Conservation (phyloP, 2,797 vertebrate genomes). For the Diceros bicornis region DNA sequence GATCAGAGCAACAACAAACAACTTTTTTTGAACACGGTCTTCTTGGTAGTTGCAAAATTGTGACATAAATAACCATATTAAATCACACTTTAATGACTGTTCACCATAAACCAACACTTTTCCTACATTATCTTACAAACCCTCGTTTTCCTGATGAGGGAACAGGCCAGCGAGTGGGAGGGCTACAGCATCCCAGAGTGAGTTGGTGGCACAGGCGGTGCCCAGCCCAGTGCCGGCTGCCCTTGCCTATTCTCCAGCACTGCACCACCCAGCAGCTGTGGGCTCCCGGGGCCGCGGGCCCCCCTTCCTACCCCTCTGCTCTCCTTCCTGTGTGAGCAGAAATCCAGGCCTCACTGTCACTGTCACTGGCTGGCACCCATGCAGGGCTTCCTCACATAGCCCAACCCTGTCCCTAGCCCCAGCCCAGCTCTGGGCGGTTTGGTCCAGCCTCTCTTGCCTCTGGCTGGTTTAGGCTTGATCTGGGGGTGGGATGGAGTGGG, state of each 20-base stretch:
- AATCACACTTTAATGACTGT: not conserved
- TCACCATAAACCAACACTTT: not conserved
- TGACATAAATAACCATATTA: not conserved
- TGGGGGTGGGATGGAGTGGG: not conserved
- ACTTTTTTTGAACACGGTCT: not conserved
- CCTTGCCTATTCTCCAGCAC: not conserved
- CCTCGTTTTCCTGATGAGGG: not conserved
- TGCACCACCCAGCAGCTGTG: no score
- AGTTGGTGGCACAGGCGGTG: not conserved
- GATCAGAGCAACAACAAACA: not conserved
- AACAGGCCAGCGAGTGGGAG: not conserved
- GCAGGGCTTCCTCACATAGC: not conserved
- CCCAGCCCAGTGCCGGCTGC: not conserved
- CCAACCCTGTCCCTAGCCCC: not conserved
- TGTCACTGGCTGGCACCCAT: fast-evolving
- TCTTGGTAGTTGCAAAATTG: not conserved
- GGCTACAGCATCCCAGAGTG: not conserved
- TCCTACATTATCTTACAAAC: not conserved
- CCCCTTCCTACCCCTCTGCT: not conserved
- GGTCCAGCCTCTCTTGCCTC: no score
- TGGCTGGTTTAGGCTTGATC: not conserved
- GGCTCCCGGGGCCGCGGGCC: not conserved
- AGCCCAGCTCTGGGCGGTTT: not conserved
- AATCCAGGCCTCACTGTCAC: no score
- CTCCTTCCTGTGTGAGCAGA: not conserved